Evolutionary conservation across 2,797 vertebrate species (phyloP).

Genomic region (Micropoecilia bifurca): DNA sequence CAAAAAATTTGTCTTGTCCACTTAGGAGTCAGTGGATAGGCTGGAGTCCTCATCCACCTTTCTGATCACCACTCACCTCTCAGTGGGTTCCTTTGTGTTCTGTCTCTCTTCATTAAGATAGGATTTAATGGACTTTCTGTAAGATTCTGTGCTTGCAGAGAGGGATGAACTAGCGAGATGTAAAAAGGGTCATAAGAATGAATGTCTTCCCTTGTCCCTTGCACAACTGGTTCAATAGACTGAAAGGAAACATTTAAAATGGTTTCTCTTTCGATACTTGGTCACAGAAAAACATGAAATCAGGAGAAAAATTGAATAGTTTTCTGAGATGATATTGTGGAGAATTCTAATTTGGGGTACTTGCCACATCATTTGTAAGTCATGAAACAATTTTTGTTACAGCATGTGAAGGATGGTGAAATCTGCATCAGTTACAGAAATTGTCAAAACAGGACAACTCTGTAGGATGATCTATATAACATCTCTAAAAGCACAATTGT

Average conservation of each 20-base stretch:
- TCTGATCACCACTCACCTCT: constrained; percentile 75
- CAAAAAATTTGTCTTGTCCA: constrained; percentile 50
- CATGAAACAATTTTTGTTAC: background rate
- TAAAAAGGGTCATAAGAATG: constrained; percentile 59
- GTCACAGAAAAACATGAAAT: constrained; percentile 49
- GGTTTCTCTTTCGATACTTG: constrained; percentile 44
- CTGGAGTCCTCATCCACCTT: constrained; percentile 61
- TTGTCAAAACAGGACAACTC: background rate
- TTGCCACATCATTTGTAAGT: background rate
- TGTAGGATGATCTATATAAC: background rate
- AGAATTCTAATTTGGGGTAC: constrained; percentile 2
- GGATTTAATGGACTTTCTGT: constrained; percentile 73
- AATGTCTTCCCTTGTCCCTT: constrained; percentile 57
- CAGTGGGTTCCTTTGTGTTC: constrained; percentile 73
- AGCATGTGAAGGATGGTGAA: background rate
- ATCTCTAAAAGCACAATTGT: background rate
- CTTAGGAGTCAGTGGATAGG: constrained; percentile 51
- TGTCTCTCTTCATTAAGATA: constrained; percentile 79
- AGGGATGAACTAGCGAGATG: constrained; percentile 47
- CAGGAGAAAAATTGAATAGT: background rate
- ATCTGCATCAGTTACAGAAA: background rate
- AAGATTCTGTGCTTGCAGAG: constrained; percentile 41
- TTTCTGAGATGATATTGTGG: constrained; percentile 28
- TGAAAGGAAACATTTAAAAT: constrained; percentile 29
- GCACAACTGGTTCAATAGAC: constrained; percentile 54